Evolutionary conservation across 2,888 invertebrate genomes (phyloP).

Genomic region (Malthinus seriepunctatus): DNA sequence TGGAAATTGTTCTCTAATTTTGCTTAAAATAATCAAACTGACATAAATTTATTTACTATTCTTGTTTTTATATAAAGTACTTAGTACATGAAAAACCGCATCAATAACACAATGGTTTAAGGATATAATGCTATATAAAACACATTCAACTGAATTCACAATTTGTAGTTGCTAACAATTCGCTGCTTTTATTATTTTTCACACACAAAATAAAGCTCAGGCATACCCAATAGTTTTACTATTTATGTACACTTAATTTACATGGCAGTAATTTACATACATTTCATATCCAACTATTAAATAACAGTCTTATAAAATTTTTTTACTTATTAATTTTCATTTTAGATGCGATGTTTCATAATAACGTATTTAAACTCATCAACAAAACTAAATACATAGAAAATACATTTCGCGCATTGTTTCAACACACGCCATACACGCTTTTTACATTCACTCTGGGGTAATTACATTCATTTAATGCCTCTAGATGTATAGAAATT

Average conservation of each 20-base stretch:
- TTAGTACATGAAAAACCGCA: conserved; percentile 33
- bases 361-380: no score
- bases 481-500: background rate
- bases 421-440: background rate
- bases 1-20: no score
- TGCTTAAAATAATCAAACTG: conserved; percentile 13
- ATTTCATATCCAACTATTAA: conserved; percentile 18
- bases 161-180: no score
- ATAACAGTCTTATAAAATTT: conserved; percentile 34
- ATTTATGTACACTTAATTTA: conserved; percentile 28
- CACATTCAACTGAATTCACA: conserved; percentile 13
- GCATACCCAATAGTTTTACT: conserved; percentile 26
- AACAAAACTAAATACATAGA: conserved; percentile 2
- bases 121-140: conserved; percentile 19
- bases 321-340: background rate
- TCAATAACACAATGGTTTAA: conserved; percentile 16
- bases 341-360: no score
- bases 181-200: conserved; percentile 27
- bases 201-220: conserved; percentile 42
- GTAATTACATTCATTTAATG: background rate
- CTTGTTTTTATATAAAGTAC: conserved; percentile 36
- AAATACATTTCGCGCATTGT: background rate
- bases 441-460: background rate
- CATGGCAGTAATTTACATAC: conserved; percentile 26
- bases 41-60: conserved; percentile 28